These are phyloP conservation scores for Catharus minimus DNA, from an alignment of 2,113 vertebrate species.

Conservation along the genomic window DNA sequence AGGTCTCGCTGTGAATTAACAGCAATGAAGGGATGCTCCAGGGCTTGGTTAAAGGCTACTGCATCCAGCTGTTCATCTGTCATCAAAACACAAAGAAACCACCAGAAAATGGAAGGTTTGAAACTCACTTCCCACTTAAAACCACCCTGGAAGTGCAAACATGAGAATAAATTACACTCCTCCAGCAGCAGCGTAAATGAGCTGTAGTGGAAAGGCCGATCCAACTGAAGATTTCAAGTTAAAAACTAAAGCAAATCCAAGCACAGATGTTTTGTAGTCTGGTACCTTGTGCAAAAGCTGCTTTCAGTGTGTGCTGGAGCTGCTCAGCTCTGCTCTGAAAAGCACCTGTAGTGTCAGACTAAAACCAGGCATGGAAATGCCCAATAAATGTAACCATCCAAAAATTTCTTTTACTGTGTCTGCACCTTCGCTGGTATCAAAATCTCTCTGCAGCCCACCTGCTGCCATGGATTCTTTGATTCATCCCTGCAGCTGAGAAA, in stretches of 20 bases:
- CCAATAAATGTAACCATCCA: background rate
- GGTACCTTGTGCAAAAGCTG: fast-evolving
- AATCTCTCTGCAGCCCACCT: background rate
- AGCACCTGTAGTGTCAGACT: background rate
- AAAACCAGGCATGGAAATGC: background rate
- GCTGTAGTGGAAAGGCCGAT: background rate
- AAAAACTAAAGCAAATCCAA: background rate
- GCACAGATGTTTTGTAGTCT: background rate
- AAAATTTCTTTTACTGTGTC: background rate
- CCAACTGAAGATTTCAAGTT: background rate
- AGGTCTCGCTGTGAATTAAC: conserved; percentile 5
- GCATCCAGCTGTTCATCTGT: conserved; percentile 13
- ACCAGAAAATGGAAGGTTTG: background rate
- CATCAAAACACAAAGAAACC: background rate
- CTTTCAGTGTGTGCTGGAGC: background rate
- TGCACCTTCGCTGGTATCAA: background rate
- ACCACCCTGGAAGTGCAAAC: background rate
- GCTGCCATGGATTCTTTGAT: background rate
- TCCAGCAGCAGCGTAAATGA: background rate
- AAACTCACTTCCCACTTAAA: background rate
- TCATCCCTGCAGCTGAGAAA: background rate
- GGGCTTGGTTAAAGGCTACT: conserved; percentile 22
- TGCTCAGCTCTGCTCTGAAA: background rate
- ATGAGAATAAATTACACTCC: background rate
- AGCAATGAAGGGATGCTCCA: conserved; percentile 7